Evolutionary conservation across 1,140 invertebrate species (phyloP).

Genomic region (Andrena cerasifolii): DNA sequence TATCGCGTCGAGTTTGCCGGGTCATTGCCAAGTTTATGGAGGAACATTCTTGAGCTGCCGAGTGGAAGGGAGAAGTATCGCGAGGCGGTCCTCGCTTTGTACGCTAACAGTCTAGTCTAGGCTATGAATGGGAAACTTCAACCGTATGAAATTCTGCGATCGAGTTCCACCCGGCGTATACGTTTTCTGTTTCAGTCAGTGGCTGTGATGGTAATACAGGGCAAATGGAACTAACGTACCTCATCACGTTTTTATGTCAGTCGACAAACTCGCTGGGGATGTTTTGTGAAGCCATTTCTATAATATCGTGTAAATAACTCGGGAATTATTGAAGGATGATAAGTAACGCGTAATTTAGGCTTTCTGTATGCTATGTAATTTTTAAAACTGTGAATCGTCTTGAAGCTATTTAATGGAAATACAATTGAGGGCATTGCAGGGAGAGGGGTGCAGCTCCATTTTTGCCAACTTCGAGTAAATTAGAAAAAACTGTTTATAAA

Average conservation of each 20-base stretch:
- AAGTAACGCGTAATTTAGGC: too few species aligned
- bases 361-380: too few species aligned
- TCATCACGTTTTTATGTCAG: constrained; percentile 49
- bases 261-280: background rate
- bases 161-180: constrained; percentile 38
- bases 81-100: constrained; percentile 38
- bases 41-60: constrained; percentile 61
- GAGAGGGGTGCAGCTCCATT: too few species aligned
- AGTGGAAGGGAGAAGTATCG: constrained; percentile 34
- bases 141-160: constrained; percentile 55
- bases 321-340: too few species aligned
- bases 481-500: too few species aligned
- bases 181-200: background rate
- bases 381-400: too few species aligned
- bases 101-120: constrained; percentile 58
- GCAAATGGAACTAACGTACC: constrained; percentile 42
- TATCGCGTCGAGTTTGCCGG: constrained; percentile 56
- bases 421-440: too few species aligned
- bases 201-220: constrained; percentile 2
- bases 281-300: constrained; percentile 4
- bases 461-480: too few species aligned
- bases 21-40: constrained; percentile 66
- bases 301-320: background rate
- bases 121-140: constrained; percentile 61
- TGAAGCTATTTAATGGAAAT: too few species aligned